Evolutionary conservation across 2,888 invertebrate species (phyloP).

Genomic region (Zygaena filipendulae): DNA sequence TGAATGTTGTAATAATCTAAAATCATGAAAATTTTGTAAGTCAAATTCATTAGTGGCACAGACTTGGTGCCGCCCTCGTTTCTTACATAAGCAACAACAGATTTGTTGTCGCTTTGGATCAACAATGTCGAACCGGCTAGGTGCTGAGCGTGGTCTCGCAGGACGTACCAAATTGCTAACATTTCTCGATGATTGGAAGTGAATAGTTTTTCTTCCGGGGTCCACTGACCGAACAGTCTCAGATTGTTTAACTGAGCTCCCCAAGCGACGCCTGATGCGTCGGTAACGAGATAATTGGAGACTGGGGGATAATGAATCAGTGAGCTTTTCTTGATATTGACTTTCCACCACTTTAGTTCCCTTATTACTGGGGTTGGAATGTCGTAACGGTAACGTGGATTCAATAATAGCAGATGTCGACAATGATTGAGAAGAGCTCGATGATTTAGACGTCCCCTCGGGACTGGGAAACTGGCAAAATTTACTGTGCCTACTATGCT

Average conservation of each 20-base stretch:
- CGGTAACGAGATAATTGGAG: slow-evolving; percentile 9
- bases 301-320: background rate
- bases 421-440: slow-evolving; percentile 8
- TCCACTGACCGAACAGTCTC: slow-evolving; percentile 10
- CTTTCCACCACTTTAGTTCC: slow-evolving; percentile 15
- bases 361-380: slow-evolving; percentile 7
- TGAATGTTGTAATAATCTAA: slow-evolving; percentile 4
- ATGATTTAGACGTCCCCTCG: slow-evolving; percentile 17
- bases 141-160: background rate
- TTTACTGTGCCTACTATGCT: slow-evolving; percentile 17
- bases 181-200: slow-evolving; percentile 18
- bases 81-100: slow-evolving; percentile 10
- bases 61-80: slow-evolving; percentile 13
- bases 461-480: slow-evolving; percentile 19
- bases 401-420: slow-evolving; percentile 4
- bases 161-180: slow-evolving; percentile 9
- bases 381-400: slow-evolving; percentile 8
- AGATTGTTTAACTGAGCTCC: slow-evolving; percentile 14
- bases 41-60: slow-evolving; percentile 7
- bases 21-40: background rate
- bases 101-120: slow-evolving; percentile 15
- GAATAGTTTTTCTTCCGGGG: slow-evolving; percentile 4
- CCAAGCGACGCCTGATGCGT: slow-evolving; percentile 14
- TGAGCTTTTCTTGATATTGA: slow-evolving; percentile 7
- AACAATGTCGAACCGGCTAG: slow-evolving; percentile 6